Evolutionary conservation across 2,888 invertebrate species (phyloP), one percentile per base, ranked within the genome.

Genomic region (Clanis bilineata): DNA sequence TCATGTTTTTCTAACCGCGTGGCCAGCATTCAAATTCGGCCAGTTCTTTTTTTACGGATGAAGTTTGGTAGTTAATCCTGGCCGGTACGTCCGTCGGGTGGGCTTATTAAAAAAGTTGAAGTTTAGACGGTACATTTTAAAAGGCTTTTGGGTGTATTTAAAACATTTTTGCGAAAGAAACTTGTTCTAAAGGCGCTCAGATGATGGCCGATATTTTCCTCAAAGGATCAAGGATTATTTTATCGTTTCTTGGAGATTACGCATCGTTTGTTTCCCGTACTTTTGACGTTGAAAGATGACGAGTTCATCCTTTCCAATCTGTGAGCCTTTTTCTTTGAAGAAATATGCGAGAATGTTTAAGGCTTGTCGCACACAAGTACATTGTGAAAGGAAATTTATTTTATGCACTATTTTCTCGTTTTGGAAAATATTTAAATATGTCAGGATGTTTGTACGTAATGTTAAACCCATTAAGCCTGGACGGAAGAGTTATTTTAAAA

Each of bases 51-150:
- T 83, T 82, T 80, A 83, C 72, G 72, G 72, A 64, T 65, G 69
- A 86, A 87, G 78, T 86, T 87, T 45, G 68, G 74, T 78, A 74
- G 79, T 86, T 85, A 84, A 83, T 82, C 79, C 76, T 55, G 64
- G 67, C 64, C 58, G 72, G 64, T 68, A 74, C 72, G 68, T 67
- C 73, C 70, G 63, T 62, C 56, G 66, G 67, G 74, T 66, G 62
- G 76, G 76, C 74, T 83, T 86, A 88, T 88, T 87, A 87, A 86
- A 88, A 88, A 88, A 87, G 86, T 88, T 84, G 57, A 83, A 82
- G 55, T 59, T 59, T 45, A 28, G 23, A 23, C 23, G 55, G 59
- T 44, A 55, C 23, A 55, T 44, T 59, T 56, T 55, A 56, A 43
- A 45, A 79, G 77, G 71, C 70, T 72, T 79, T 69, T 68, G 72